phyloP scores from a whole-genome alignment of 92 coral and sea anemone genomes.

The Paragorgia papillata region DNA sequence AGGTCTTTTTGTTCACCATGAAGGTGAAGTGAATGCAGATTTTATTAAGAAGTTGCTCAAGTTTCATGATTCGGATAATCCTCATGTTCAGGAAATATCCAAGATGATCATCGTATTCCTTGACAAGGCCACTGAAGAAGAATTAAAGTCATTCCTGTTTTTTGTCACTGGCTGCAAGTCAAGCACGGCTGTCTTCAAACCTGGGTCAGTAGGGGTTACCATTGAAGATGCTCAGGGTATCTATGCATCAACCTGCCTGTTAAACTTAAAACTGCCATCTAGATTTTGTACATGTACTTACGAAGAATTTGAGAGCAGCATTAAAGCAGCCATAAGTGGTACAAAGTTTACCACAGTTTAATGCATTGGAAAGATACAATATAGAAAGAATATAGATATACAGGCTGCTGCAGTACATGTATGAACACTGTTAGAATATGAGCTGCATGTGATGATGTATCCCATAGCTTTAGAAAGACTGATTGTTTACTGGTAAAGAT shows the following conservation, averaged over 20 bases:
- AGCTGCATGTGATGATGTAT: too few species aligned
- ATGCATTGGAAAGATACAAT: too few species aligned
- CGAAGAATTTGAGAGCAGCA: slow-evolving; percentile 45
- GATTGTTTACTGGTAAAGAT: too few species aligned
- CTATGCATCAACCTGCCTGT: slow-evolving; percentile 45
- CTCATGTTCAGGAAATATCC: slow-evolving; percentile 34
- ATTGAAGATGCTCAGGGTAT: slow-evolving; percentile 23
- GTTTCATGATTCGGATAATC: slow-evolving; percentile 43
- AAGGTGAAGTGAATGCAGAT: slow-evolving; percentile 45
- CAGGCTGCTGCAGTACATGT: too few species aligned
- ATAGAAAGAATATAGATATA: too few species aligned
- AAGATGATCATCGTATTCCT: slow-evolving; percentile 57
- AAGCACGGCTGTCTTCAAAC: slow-evolving; percentile 45
- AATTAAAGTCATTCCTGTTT: slow-evolving; percentile 36
- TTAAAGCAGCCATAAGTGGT: slow-evolving; percentile 51
- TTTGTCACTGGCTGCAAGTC: slow-evolving; percentile 60
- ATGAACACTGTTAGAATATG: too few species aligned
- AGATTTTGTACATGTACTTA: slow-evolving; percentile 35
- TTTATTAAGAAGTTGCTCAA: slow-evolving; percentile 48
- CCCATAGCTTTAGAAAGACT: too few species aligned
- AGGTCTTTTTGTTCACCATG: slow-evolving; percentile 49
- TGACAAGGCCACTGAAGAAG: slow-evolving; percentile 42
- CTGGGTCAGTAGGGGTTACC: slow-evolving; percentile 34
- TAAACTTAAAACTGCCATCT: slow-evolving; percentile 50
- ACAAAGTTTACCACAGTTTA: slow-evolving; percentile 16